Percentiles rank a stretch among this genome's conserved stretches.
Evolutionary conservation across 2,888 invertebrate genomes (phyloP).

Genomic region (Ornithoptera alexandrae): DNA sequence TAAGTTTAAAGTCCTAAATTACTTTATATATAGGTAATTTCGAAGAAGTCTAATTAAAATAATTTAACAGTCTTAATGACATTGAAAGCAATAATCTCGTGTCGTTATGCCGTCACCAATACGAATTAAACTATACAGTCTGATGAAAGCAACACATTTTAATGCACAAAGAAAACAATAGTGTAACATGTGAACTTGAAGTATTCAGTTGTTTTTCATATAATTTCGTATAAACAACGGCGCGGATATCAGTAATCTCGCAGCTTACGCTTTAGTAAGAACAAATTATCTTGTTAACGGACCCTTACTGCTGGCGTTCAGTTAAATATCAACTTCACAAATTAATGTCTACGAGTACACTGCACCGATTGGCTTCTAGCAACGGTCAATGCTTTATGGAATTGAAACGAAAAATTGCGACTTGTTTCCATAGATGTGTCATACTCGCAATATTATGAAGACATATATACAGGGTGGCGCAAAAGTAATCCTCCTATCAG

Average conservation of each 20-base stretch:
- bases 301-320: slow-evolving; percentile 20
- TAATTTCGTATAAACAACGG: slow-evolving; percentile 8
- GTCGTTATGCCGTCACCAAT: no score
- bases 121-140: no score
- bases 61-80: no score
- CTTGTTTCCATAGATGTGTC: no score
- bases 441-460: background rate
- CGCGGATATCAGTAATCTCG: slow-evolving; percentile 10
- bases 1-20: no score
- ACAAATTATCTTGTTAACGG: slow-evolving; percentile 27
- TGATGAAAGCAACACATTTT: no score
- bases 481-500: no score
- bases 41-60: no score
- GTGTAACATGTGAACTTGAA: background rate
- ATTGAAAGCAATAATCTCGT: no score
- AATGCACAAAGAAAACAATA: no score
- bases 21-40: no score
- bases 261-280: slow-evolving; percentile 19
- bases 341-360: background rate
- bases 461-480: no score
- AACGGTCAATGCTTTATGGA: background rate
- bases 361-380: slow-evolving; percentile 9
- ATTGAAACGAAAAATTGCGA: background rate
- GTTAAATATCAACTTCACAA: slow-evolving; percentile 10
- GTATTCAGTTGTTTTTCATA: background rate